Percentiles rank a stretch among this genome's conserved stretches.
These are phyloP conservation scores for Lymantria monacha DNA, from an alignment of 2,888 invertebrate genomes.

Conservation along the genomic window DNA sequence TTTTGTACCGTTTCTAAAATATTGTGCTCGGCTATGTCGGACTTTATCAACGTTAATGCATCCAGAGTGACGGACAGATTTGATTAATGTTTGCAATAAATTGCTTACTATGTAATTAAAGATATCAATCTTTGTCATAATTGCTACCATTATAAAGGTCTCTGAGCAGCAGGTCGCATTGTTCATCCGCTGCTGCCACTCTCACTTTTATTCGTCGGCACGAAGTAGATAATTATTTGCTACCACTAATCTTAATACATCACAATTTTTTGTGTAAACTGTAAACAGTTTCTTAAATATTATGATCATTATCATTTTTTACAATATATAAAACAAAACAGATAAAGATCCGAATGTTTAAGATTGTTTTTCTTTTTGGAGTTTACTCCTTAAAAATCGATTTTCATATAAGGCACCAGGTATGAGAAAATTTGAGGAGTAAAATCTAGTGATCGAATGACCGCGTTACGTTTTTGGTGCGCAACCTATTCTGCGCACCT, in stretches of 20 bases:
- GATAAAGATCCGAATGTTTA: too few species aligned
- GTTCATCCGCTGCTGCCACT: conserved; percentile 4
- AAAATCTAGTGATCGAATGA: too few species aligned
- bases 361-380: too few species aligned
- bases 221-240: conserved; percentile 3
- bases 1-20: neutral
- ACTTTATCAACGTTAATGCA: neutral
- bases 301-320: too few species aligned
- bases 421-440: too few species aligned
- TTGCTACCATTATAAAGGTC: conserved; percentile 17
- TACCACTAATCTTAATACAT: conserved; percentile 2
- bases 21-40: neutral
- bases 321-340: too few species aligned
- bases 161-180: conserved; percentile 7
- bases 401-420: too few species aligned
- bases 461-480: too few species aligned
- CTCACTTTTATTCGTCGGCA: conserved; percentile 16
- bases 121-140: conserved; percentile 24
- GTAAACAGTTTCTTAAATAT: too few species aligned
- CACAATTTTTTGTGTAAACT: neutral
- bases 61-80: conserved; percentile 5
- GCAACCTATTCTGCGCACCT: too few species aligned
- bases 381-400: too few species aligned
- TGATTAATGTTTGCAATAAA: conserved; percentile 9
- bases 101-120: conserved; percentile 7